A percentile compares a stretch with the other conserved stretches of the same genome.
These are phyloP conservation scores for Aegypius monachus DNA, from an alignment of 2,113 vertebrate species.

Conservation along the genomic window DNA sequence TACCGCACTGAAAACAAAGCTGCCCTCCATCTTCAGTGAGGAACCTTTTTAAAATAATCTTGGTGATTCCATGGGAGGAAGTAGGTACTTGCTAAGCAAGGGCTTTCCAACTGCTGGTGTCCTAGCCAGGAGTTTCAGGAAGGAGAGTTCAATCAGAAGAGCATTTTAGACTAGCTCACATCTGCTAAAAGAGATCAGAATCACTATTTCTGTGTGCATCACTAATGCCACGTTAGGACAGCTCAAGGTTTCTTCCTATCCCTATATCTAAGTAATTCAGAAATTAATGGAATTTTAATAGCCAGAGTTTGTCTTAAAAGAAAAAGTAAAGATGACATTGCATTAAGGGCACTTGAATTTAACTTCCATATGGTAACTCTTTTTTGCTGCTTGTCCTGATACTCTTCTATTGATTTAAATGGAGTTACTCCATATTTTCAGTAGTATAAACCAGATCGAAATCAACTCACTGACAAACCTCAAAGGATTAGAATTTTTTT, in stretches of 20 bases:
- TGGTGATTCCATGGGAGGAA: background rate
- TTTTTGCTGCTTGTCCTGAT: background rate
- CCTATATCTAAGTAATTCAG: background rate
- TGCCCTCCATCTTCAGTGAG: background rate
- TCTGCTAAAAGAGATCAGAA: background rate
- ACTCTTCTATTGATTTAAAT: background rate
- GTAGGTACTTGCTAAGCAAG: background rate
- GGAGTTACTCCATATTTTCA: background rate
- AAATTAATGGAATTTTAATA: slow-evolving; percentile 16
- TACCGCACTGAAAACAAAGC: background rate
- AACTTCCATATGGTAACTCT: background rate
- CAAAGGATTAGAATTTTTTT: background rate
- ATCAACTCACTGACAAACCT: background rate
- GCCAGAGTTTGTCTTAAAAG: background rate
- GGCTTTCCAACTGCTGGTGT: background rate
- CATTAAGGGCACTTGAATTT: background rate
- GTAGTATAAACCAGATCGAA: background rate
- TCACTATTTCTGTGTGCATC: background rate
- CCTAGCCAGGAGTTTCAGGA: background rate
- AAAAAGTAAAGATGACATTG: background rate
- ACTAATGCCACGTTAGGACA: background rate
- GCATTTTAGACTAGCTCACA: background rate
- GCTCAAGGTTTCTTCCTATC: background rate
- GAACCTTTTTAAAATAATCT: background rate
- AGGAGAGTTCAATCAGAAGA: background rate